Base-by-base conservation (phyloP, 1,140 invertebrate genomes). In the Potamilus streckersoni region DNA sequence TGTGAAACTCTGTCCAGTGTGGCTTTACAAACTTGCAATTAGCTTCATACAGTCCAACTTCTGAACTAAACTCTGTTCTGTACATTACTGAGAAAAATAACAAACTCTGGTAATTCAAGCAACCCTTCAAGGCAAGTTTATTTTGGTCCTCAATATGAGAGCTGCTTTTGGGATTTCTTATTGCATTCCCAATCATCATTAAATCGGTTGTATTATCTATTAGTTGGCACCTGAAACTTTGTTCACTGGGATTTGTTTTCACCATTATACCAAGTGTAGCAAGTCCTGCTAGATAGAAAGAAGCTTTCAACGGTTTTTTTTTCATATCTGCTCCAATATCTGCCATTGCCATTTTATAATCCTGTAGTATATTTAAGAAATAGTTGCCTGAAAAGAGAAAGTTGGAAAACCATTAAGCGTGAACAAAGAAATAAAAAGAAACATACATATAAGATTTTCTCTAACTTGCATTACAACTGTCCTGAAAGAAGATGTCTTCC, bases 1-100 rank as follows among this genome's bases (percentile, higher is more conserved):
- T 80, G 63, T 84, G 76, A 73, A 85, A 85, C 14, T 88, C 80
- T 60, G 80, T 69, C 86, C 86, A 89, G 23, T 82, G 82, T 11
- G 85, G 81, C 85, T 93, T 91, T 38, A 94, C 89, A 83, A 95
- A 94, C 59, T 92, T 89, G 88, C 95, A 96, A 49, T 92, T 91
- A 15, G 93, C 92, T 88, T 94, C 93, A 88, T 94, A 96, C 1
- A 93, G 86, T 63, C 92, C 92, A 83, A 94, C 93, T 11, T 91
- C 88, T 70, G 92, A 85, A 83, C 93, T 92, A 81, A 93, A 93
- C 81, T 95, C 92, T 79, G 94, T 93, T 3, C 92, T 87, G 93
- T 94, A 96, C 65, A 96, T 92, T 12, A 96, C 80, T 12, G 95
- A 95, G 74, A 93, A 89, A 19, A 96, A 84, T 16, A 94, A 93